Conservation (phyloP, 1,140 invertebrate species). For the Heliconius nattereri region DNA sequence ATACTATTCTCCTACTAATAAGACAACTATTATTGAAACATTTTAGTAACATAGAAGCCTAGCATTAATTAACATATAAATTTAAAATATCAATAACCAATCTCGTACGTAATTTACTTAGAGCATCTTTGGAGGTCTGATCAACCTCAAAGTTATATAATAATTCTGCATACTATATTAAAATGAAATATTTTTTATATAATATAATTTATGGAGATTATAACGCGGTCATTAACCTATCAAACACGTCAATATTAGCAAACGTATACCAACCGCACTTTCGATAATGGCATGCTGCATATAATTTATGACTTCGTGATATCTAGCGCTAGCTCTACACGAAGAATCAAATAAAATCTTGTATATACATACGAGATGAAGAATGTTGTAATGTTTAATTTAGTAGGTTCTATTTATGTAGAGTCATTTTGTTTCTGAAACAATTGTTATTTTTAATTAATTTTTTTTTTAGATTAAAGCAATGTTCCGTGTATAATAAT, state of each 20-base stretch:
- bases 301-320: slow-evolving; percentile 29
- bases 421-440: too few species aligned
- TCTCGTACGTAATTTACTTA: background rate
- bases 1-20: too few species aligned
- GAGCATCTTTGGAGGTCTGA: too few species aligned
- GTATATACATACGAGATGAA: background rate
- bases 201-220: background rate
- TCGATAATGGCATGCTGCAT: slow-evolving; percentile 54
- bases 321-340: background rate
- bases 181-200: background rate
- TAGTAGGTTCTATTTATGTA: background rate
- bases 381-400: background rate
- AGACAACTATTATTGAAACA: too few species aligned
- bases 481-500: background rate
- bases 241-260: slow-evolving; percentile 26
- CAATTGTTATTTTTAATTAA: too few species aligned
- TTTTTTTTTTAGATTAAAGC: too few species aligned
- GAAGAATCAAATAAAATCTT: slow-evolving; percentile 3
- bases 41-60: too few species aligned
- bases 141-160: background rate
- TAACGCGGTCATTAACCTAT: slow-evolving; percentile 36
- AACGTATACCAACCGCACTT: slow-evolving; percentile 39
- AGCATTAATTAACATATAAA: too few species aligned
- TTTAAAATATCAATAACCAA: too few species aligned
- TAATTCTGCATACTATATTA: background rate